A percentile compares a stretch with the other conserved stretches of the same genome.
These are phyloP conservation scores for Gerris buenoi DNA, from an alignment of 1,140 invertebrate genomes.

Conservation along the genomic window DNA sequence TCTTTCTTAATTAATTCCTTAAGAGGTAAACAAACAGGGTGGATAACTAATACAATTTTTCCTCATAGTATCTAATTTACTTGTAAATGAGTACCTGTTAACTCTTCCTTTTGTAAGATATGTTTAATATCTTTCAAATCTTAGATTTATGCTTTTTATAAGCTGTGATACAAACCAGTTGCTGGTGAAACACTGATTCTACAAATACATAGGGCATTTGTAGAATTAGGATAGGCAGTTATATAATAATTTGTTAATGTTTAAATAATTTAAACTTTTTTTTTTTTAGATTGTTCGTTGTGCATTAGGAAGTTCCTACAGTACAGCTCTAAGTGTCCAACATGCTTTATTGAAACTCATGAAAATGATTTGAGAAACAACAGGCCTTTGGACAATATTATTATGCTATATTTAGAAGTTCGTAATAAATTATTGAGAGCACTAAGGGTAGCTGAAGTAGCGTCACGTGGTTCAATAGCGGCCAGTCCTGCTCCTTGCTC, in stretches of 20 bases:
- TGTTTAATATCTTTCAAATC: too few species aligned
- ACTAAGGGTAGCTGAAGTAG: conserved; percentile 14
- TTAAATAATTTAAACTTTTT: conserved; percentile 8
- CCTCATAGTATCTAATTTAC: too few species aligned
- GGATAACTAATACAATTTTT: too few species aligned
- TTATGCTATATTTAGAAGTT: conserved; percentile 20
- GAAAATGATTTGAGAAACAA: conserved; percentile 37
- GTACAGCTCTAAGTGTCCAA: conserved; percentile 38
- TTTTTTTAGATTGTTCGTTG: conserved; percentile 38
- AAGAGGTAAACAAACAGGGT: too few species aligned
- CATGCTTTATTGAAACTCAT: conserved; percentile 34
- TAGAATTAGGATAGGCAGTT: not conserved
- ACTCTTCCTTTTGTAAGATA: too few species aligned
- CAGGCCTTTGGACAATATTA: conserved; percentile 31
- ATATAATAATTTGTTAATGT: not conserved
- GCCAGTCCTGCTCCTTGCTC: not conserved
- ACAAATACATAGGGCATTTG: not conserved
- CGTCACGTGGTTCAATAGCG: not conserved
- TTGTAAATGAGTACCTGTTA: too few species aligned
- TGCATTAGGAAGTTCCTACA: conserved; percentile 39
- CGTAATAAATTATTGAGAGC: conserved; percentile 27
- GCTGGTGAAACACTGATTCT: not conserved
- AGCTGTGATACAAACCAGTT: conserved; percentile 4
- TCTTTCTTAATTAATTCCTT: too few species aligned
- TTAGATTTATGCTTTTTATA: too few species aligned